Evolutionary conservation across 2,113 vertebrate genomes (phyloP).

Genomic region (Atlantisia rogersi): DNA sequence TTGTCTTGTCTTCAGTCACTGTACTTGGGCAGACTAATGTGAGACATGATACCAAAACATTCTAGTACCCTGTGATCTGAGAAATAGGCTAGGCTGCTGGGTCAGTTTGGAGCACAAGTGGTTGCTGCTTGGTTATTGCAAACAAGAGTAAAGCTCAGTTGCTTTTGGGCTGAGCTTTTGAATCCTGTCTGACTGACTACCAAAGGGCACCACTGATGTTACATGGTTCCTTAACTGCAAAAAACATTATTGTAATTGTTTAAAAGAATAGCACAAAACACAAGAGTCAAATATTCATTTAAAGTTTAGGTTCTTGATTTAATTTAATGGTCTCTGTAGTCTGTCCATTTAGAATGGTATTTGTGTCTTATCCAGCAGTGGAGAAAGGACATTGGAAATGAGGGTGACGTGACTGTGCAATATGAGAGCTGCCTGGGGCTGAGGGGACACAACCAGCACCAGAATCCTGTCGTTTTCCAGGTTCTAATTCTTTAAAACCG

Average conservation of each 20-base stretch:
- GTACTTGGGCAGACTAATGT: background rate
- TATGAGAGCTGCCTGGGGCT: background rate
- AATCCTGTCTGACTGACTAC: background rate
- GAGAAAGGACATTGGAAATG: background rate
- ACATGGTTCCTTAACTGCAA: background rate
- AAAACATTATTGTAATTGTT: background rate
- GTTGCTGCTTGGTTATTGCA: background rate
- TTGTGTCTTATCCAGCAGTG: background rate
- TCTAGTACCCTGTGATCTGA: background rate
- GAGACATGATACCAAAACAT: rapidly evolving
- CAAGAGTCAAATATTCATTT: background rate
- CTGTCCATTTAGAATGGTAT: background rate
- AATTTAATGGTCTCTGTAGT: background rate
- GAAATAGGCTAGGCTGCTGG: background rate
- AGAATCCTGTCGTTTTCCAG: background rate
- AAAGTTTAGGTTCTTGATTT: background rate
- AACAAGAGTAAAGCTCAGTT: background rate
- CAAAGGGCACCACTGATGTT: background rate
- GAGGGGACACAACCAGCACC: background rate
- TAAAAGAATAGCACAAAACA: background rate
- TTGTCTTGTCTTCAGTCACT: background rate
- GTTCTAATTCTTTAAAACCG: conserved; percentile 35
- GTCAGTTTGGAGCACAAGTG: background rate
- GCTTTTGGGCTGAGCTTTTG: background rate
- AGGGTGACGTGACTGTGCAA: background rate